phyloP scores from a whole-genome alignment of 2,888 invertebrate genomes.

The Andrena camellia region DNA sequence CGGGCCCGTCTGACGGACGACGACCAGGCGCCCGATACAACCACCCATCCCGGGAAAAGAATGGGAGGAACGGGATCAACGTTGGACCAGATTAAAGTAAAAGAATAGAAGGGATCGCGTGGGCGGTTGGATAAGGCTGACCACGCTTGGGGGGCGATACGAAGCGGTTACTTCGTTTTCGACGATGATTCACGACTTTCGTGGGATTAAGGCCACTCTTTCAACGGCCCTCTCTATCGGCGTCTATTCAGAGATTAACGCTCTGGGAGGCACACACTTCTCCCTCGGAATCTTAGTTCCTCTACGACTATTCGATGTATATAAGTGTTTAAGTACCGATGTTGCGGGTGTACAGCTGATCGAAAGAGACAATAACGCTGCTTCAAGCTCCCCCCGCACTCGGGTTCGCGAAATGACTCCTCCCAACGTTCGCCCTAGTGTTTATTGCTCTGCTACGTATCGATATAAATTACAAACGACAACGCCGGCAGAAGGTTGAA shows the following conservation, averaged over 20 bases:
- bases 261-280: too few relatives aligned
- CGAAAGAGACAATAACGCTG: background rate
- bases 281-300: too few relatives aligned
- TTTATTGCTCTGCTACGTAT: background rate
- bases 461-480: constrained; percentile 8
- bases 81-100: constrained; percentile 33
- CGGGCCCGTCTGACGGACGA: constrained; percentile 55
- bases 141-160: background rate
- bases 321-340: too few relatives aligned
- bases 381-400: background rate
- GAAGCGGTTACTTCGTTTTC: background rate
- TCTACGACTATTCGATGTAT: too few relatives aligned
- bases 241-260: too few relatives aligned
- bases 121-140: background rate
- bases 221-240: background rate
- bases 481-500: background rate
- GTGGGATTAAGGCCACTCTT: background rate
- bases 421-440: background rate
- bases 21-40: constrained; percentile 15
- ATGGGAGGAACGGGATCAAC: constrained; percentile 31
- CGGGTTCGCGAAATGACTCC: background rate
- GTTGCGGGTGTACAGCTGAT: too few relatives aligned
- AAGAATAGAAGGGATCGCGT: constrained; percentile 12
- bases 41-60: background rate
- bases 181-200: background rate